Percentiles rank a stretch among this genome's conserved stretches.
These are phyloP conservation scores for Trimorus sp. DNA, from an alignment of 2,888 invertebrate species.

Conservation along the genomic window DNA sequence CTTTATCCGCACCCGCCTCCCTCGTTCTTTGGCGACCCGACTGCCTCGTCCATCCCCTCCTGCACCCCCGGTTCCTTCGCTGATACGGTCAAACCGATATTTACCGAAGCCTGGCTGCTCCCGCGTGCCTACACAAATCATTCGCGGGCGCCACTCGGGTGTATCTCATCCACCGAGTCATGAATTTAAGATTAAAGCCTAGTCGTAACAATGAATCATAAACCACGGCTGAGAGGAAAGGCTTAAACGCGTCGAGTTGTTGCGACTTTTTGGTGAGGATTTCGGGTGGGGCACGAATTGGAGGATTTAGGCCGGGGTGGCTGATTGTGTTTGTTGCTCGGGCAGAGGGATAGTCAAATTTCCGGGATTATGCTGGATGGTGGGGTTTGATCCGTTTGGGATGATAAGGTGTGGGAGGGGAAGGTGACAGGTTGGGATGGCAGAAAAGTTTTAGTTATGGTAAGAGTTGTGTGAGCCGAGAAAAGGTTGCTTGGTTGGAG, in stretches of 20 bases:
- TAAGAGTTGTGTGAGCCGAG: too few relatives aligned
- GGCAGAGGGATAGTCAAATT: too few relatives aligned
- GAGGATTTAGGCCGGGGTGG: too few relatives aligned
- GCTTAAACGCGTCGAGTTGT: constrained; percentile 11
- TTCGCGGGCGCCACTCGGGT: constrained; percentile 26
- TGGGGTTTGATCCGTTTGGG: too few relatives aligned
- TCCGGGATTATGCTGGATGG: too few relatives aligned
- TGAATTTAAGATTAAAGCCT: constrained; percentile 40
- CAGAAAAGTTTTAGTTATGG: too few relatives aligned
- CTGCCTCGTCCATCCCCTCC: constrained; percentile 31
- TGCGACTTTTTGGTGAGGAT: too few relatives aligned
- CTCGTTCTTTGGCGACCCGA: constrained; percentile 34
- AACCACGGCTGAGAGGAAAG: constrained; percentile 15
- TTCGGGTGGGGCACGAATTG: too few relatives aligned
- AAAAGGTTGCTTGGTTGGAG: too few relatives aligned
- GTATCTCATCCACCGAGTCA: constrained; percentile 39
- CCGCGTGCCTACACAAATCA: constrained; percentile 48
- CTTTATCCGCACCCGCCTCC: constrained; percentile 46
- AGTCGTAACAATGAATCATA: constrained; percentile 33
- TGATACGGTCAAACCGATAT: constrained; percentile 61
- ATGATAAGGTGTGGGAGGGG: too few relatives aligned
- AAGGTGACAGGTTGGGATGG: too few relatives aligned
- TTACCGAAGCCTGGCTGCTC: constrained; percentile 46
- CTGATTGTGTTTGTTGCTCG: not conserved
- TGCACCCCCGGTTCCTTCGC: constrained; percentile 22